phyloP scores from a whole-genome alignment of 2,113 vertebrate species.

The Cranoglanis bouderius region DNA sequence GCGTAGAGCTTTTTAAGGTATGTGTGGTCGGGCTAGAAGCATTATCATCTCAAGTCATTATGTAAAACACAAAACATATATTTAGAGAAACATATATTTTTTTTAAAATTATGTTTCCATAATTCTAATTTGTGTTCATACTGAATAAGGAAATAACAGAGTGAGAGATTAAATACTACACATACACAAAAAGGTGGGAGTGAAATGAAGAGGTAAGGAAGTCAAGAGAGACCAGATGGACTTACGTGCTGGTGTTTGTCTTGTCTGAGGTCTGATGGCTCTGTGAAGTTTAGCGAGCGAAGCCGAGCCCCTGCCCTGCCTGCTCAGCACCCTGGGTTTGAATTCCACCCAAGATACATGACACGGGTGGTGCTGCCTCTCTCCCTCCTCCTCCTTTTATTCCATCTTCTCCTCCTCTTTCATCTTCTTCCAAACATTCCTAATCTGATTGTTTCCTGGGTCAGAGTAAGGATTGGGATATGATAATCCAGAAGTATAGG shows the following conservation, averaged over 20 bases:
- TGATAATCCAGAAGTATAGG: background rate
- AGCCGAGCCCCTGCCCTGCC: slow-evolving; percentile 77
- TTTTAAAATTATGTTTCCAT: background rate
- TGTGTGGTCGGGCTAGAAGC: background rate
- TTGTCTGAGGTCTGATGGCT: slow-evolving; percentile 83
- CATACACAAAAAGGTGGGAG: background rate
- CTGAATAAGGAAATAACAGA: background rate
- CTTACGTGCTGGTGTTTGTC: slow-evolving; percentile 84
- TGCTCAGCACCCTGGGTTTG: slow-evolving; percentile 79
- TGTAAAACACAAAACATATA: background rate
- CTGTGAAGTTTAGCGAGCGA: slow-evolving; percentile 81
- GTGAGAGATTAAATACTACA: background rate
- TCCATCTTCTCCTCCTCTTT: slow-evolving; percentile 64
- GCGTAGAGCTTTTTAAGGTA: background rate
- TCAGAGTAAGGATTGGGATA: background rate
- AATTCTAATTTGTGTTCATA: background rate
- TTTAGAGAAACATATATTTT: background rate
- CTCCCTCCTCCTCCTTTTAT: slow-evolving; percentile 79
- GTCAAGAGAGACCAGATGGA: slow-evolving; percentile 60
- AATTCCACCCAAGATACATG: slow-evolving; percentile 88
- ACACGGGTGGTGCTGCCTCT: slow-evolving; percentile 89
- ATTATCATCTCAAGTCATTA: background rate
- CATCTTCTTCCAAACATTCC: slow-evolving; percentile 61
- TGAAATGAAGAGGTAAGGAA: slow-evolving; percentile 9
- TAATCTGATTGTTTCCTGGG: slow-evolving; percentile 27